A percentile compares a stretch with the other conserved stretches of the same genome.
Evolutionary conservation across 2,797 vertebrate genomes (phyloP).

Genomic region (Graptemys geographica): DNA sequence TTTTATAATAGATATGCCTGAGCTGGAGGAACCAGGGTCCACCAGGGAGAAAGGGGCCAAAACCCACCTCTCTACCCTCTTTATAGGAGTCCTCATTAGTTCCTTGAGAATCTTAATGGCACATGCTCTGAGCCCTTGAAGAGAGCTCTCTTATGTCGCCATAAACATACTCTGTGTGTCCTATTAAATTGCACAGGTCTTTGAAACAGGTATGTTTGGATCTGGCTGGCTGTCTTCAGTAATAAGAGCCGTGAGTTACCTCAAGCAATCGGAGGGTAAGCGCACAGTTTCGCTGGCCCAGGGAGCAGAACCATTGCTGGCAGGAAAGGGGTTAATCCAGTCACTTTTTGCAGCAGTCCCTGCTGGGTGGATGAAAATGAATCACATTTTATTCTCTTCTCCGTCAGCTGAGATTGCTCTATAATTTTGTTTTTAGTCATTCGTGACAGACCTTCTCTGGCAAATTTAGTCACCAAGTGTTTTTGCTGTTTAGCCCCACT

Average conservation of each 20-base stretch:
- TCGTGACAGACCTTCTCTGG: slow-evolving; percentile 80
- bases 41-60: background rate
- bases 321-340: slow-evolving; percentile 65
- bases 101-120: background rate
- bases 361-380: slow-evolving; percentile 77
- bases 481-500: slow-evolving; percentile 74
- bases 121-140: background rate
- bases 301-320: background rate
- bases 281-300: background rate
- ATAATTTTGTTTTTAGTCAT: slow-evolving; percentile 83
- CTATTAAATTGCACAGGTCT: background rate
- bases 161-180: background rate
- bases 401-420: slow-evolving; percentile 79
- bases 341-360: slow-evolving; percentile 51
- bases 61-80: background rate
- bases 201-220: background rate
- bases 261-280: background rate
- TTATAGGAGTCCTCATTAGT: background rate
- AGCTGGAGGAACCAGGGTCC: background rate
- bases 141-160: background rate
- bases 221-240: background rate
- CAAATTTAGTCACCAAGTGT: slow-evolving; percentile 76
- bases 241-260: background rate
- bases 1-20: background rate
- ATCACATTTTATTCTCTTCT: slow-evolving; percentile 80